Evolutionary conservation across 2,888 invertebrate genomes (phyloP), one percentile per base, ranked within the genome.

Genomic region (Drosophila mimica): DNA sequence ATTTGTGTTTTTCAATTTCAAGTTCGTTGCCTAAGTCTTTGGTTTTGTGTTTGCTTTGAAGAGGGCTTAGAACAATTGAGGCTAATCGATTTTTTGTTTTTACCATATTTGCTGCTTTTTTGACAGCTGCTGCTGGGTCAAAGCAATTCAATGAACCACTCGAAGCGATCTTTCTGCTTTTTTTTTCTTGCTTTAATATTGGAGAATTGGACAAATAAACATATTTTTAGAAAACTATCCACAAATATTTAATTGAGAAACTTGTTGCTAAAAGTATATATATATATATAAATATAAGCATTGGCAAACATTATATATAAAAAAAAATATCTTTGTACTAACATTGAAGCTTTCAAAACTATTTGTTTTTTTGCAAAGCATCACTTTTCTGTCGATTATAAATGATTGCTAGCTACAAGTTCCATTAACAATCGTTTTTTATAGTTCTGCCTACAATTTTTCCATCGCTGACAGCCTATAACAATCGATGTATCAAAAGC

Each of bases 21-120:
- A 78, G 89, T 86, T 88, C 86, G 89, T 84, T 82, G 78, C 77
- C 80, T 84, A 84, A 84, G 77, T 86, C 83, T 79, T 84, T 78
- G 64, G 77, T 74, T 72, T 69, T 57, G 52, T 74, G 57, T 66
- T 11, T 54, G 75, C 59, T 78, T 71, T 82, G 76, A 80, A 82
- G 81, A 74, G 79, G 76, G 70, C 83, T 74, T 81, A 83, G 87
- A 84, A 84, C 82, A 85, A 86, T 84, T 84, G 82, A 82, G 86
- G 84, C 84, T 84, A 84, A 84, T 84, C 85, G 84, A 86, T 83
- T 82, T 82, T 82, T 80, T 34, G 15, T 36, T 61, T 71, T 34
- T 62, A 25, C 38, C 51, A 69, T 48, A 69, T 68, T 77, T 70
- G 70, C 61, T 76, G 68, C 70, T 72, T 82, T 81, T 80, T 77